These are phyloP conservation scores for Dolomedes plantarius DNA, from an alignment of 2,888 invertebrate genomes.

Conservation along the genomic window DNA sequence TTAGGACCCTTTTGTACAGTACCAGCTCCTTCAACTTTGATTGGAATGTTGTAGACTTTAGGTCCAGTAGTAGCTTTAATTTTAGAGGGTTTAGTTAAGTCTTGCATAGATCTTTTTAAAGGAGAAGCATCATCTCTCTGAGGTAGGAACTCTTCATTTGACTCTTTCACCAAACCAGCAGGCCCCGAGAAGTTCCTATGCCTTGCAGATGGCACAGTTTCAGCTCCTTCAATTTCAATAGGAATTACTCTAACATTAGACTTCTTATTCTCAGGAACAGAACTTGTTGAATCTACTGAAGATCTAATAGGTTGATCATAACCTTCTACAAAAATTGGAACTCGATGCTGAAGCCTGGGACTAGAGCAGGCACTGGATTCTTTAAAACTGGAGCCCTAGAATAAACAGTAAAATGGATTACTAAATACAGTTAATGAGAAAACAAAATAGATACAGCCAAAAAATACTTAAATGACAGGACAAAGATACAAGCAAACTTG, in stretches of 20 bases:
- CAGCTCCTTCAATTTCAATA: conserved; percentile 42
- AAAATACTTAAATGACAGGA: too few relatives aligned
- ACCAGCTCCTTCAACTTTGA: conserved; percentile 29
- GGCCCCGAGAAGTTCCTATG: conserved; percentile 27
- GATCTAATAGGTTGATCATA: conserved; percentile 2
- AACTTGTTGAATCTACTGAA: conserved; percentile 12
- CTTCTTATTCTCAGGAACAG: conserved; percentile 25
- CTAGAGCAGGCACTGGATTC: neutral
- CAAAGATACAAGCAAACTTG: too few relatives aligned
- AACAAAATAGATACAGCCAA: too few relatives aligned
- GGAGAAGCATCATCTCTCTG: neutral
- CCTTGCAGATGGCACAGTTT: neutral
- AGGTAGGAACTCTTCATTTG: too few relatives aligned
- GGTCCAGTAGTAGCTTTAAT: conserved; percentile 13
- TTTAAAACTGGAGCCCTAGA: neutral
- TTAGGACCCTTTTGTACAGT: neutral
- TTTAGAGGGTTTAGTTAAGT: neutral
- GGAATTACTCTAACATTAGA: conserved; percentile 48
- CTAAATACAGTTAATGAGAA: too few relatives aligned
- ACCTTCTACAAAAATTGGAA: conserved; percentile 44
- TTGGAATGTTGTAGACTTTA: conserved; percentile 47
- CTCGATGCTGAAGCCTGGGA: conserved; percentile 56
- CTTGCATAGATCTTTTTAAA: neutral
- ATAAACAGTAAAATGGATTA: neutral
- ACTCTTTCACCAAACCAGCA: neutral